phyloP scores from a whole-genome alignment of 2,888 invertebrate species.

The Pseudococcus longispinus region DNA sequence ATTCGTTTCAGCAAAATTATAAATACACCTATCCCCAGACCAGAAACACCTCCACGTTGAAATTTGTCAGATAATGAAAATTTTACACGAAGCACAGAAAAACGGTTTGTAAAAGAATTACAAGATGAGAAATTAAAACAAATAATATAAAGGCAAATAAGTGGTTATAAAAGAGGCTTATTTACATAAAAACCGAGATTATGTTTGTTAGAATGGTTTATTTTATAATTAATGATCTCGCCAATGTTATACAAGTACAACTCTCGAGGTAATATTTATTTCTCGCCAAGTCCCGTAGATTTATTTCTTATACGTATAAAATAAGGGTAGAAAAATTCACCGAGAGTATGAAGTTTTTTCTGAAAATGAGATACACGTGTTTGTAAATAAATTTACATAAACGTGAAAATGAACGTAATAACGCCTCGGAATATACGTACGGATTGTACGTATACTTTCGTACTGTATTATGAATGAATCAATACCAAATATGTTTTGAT shows the following conservation, averaged over 20 bases:
- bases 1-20: no score
- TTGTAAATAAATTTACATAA: neutral
- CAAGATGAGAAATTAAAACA: neutral
- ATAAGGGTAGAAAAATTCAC: neutral
- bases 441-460: neutral
- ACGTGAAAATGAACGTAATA: neutral
- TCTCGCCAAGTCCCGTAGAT: neutral
- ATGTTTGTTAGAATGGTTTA: neutral
- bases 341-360: neutral
- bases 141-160: neutral
- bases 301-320: neutral
- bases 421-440: neutral
- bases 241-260: neutral
- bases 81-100: neutral
- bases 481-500: conserved; percentile 12
- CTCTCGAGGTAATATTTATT: neutral
- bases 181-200: neutral
- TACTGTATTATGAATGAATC: neutral
- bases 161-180: neutral
- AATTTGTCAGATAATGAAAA: no score
- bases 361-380: neutral
- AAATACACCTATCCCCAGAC: no score
- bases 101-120: neutral
- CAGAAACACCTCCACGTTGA: no score
- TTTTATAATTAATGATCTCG: neutral